These are phyloP conservation scores for Eptatretus atami DNA, from an alignment of 2,797 vertebrate species.

Conservation along the genomic window DNA sequence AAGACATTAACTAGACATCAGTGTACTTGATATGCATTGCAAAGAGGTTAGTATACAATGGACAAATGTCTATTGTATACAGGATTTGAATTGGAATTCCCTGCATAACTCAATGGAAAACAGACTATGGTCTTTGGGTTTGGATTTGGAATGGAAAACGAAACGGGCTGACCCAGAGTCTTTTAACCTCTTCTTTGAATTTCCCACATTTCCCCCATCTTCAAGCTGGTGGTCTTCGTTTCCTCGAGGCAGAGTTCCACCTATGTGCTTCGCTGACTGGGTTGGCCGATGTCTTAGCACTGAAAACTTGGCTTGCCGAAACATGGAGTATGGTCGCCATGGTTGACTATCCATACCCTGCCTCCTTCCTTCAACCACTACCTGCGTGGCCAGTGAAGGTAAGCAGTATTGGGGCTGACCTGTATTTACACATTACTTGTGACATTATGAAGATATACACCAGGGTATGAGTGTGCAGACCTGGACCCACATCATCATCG, in stretches of 20 bases:
- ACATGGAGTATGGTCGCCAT: slow-evolving; percentile 80
- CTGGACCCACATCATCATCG: no score
- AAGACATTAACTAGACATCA: no score
- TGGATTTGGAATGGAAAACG: no score
- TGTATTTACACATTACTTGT: no score
- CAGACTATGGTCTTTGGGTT: no score
- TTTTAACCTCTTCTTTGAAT: background rate
- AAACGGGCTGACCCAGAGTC: background rate
- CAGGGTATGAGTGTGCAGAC: no score
- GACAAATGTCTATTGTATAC: no score
- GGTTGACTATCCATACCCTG: slow-evolving; percentile 70
- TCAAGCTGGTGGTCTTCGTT: slow-evolving; percentile 31
- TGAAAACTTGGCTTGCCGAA: slow-evolving; percentile 62
- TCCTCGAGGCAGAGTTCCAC: slow-evolving; percentile 36
- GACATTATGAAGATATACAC: no score
- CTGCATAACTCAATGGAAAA: no score
- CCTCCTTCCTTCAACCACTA: slow-evolving; percentile 55
- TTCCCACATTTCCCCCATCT: slow-evolving; percentile 8
- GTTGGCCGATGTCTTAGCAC: slow-evolving; percentile 13
- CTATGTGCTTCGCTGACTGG: slow-evolving; percentile 33
- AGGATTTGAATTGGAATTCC: no score
- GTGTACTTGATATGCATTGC: no score
- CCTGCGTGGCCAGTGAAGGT: slow-evolving; percentile 77
- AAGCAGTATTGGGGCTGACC: slow-evolving; percentile 8
- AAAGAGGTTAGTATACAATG: no score